A percentile compares a stretch with the other conserved stretches of the same genome.
phyloP scores from a whole-genome alignment of 2,113 vertebrate genomes.

The human region DNA sequence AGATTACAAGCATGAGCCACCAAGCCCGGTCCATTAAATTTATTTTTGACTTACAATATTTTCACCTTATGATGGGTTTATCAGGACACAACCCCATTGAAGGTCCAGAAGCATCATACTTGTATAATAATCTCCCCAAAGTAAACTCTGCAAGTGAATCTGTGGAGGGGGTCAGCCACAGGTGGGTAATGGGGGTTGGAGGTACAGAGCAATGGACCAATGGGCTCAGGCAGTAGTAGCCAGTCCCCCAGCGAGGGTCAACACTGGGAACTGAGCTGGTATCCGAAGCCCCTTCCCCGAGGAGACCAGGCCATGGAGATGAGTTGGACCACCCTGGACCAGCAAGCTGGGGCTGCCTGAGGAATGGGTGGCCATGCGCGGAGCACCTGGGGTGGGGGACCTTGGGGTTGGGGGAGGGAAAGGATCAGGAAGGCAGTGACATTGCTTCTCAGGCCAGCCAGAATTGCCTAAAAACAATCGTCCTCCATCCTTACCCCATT shows the following conservation, averaged over 20 bases:
- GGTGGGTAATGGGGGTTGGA: accelerated
- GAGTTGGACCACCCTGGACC: background rate
- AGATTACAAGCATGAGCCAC: too few species aligned
- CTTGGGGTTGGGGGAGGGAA: accelerated
- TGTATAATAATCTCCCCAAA: background rate
- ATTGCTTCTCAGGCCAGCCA: accelerated
- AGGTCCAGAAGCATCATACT: background rate
- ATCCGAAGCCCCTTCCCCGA: accelerated
- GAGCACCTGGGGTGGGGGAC: background rate
- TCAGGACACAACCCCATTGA: background rate
- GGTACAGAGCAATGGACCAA: accelerated
- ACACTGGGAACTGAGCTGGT: background rate
- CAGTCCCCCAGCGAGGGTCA: accelerated
- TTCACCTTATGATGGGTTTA: background rate
- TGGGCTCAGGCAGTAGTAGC: accelerated
- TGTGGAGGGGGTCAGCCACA: accelerated
- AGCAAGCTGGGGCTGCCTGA: accelerated
- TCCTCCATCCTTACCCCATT: background rate
- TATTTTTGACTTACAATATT: background rate
- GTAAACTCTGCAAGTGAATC: background rate
- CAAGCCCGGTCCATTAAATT: too few species aligned
- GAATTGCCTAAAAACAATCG: background rate
- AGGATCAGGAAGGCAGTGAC: accelerated
- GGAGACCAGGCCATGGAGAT: background rate
- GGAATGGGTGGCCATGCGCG: accelerated